phyloP scores from a whole-genome alignment of 2,113 vertebrate genomes.

The Vulpes vulpes region DNA sequence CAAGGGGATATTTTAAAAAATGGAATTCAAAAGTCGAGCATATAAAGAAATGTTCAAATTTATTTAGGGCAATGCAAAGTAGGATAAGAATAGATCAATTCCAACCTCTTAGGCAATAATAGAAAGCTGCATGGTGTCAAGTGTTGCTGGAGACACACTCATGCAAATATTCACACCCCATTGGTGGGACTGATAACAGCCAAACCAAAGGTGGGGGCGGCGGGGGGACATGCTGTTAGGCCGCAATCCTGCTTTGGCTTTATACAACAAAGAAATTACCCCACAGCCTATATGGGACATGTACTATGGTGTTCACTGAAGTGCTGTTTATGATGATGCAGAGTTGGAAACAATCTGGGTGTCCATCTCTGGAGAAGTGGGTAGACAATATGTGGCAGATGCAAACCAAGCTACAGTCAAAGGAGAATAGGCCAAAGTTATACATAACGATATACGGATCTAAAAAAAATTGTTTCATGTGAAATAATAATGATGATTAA shows the following conservation, averaged over 20 bases:
- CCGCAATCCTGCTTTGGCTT: background rate
- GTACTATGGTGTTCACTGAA: background rate
- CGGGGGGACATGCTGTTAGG: background rate
- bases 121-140: background rate
- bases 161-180: background rate
- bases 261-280: background rate
- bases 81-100: background rate
- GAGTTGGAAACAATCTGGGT: rapidly evolving
- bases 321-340: background rate
- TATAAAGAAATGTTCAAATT: background rate
- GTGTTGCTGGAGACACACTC: background rate
- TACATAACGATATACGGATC: background rate
- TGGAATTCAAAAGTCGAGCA: background rate
- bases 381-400: background rate
- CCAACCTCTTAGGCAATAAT: background rate
- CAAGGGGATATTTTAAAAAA: background rate
- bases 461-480: background rate
- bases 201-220: background rate
- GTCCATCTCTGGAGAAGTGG: background rate
- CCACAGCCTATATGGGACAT: background rate
- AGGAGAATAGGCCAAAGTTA: background rate
- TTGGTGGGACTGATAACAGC: rapidly evolving
- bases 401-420: background rate
- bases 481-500: background rate
- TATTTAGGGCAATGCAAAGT: background rate